Percentiles rank a stretch among this genome's conserved stretches.
Conservation (phyloP, 2,888 invertebrate genomes). For the Lithosia quadra region DNA sequence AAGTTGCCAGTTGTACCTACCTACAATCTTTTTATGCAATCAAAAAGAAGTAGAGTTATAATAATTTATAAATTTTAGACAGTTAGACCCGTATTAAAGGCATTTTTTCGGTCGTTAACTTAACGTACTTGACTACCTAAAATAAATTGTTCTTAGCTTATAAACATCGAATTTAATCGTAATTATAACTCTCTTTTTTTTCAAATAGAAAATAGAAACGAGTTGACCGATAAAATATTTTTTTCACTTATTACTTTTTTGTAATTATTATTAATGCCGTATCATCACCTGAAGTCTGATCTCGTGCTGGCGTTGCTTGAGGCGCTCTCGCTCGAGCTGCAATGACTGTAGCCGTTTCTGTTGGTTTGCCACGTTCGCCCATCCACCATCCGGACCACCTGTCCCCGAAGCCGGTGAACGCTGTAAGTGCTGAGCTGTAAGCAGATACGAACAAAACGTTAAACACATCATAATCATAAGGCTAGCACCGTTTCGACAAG, state of each 20-base stretch:
- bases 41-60: not conserved
- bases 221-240: no score
- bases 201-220: no score
- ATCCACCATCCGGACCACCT: conserved; percentile 86
- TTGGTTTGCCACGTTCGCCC: conserved; percentile 89
- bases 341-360: conserved; percentile 94
- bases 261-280: not conserved
- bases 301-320: conserved; percentile 96
- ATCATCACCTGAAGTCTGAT: conserved; percentile 92
- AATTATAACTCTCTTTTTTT: no score
- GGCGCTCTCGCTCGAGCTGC: conserved; percentile 95
- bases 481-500: not conserved
- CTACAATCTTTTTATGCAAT: not conserved
- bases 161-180: no score
- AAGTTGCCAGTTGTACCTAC: not conserved
- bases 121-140: no score
- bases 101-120: no score
- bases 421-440: conserved; percentile 87
- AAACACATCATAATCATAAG: conserved; percentile 16
- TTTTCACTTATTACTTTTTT: not conserved
- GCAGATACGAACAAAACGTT: conserved; percentile 32
- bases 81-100: no score
- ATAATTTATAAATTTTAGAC: not conserved
- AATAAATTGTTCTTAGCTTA: no score
- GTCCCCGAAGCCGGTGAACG: conserved; percentile 86